Base-by-base conservation (phyloP, 2,113 vertebrate genomes). In the Odocoileus hemionus region DNA sequence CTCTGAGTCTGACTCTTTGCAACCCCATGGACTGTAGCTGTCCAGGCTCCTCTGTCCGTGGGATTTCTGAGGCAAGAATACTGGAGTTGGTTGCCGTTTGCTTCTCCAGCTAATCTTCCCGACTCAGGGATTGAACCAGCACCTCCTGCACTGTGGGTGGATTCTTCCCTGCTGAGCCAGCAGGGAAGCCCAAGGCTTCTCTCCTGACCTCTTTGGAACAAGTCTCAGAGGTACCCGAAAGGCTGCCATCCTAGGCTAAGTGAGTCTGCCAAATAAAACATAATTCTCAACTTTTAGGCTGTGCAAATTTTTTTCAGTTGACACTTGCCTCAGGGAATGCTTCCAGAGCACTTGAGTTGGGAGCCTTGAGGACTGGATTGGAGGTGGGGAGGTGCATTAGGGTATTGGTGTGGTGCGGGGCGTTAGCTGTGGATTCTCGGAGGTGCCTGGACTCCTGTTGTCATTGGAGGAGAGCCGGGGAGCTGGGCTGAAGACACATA, bases 371-470 rank as follows among this genome's bases (percentile, higher is more conserved):
- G 26, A 33, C 16, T 26, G 33, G n/a, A 17, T 1, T 39, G 86
- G 86, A 11, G 58, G 36, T 8, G 8, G 6, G 5, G 17, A 67
- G 21, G 43, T 17, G 30, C 30, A 2, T 57, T 15, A 67, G 61
- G 19, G 30, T 7, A 9, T 33, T 7, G 6, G 39, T 1, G 15
- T 13, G 23, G 19, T n/a, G 19, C 1, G 1, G 8, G 1, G 47
- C 5, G 6, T 21, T 36, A 50, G 45, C 13, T 25, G 47, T 39
- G n/a, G 54, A 16, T 16, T 55, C 3, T 14, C 3, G 9, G 47
- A 79, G 36, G 82, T 86, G 61, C 58, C 39, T 17, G 30, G 8
- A 30, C 14, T 55, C 26, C 83, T 1, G 10, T 6, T 78, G 1
- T 14, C 52, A 14, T 15, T 2, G 26, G 21, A 80, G 5, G 10